A percentile compares a stretch with the other conserved stretches of the same genome.
Conservation (phyloP, 2,113 vertebrate genomes). For the Chlamydotis undulata region DNA sequence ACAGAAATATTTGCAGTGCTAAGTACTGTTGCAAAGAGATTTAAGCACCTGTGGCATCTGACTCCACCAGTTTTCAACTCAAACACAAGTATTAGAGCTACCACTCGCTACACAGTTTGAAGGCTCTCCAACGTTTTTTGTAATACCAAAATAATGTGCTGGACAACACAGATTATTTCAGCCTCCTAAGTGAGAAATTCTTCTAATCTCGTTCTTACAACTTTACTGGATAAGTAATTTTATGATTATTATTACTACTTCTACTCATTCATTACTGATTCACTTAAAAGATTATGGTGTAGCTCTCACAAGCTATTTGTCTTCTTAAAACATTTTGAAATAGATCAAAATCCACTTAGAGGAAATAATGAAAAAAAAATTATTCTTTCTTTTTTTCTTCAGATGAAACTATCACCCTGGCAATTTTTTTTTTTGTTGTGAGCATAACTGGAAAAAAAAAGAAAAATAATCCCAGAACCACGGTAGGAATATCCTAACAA, state of each 20-base stretch:
- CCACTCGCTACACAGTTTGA: background rate
- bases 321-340: slow-evolving; percentile 52
- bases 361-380: background rate
- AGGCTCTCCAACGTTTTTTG: background rate
- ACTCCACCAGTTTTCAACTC: background rate
- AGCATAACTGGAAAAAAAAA: slow-evolving; percentile 32
- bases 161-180: background rate
- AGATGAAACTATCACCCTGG: slow-evolving; percentile 51
- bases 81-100: background rate
- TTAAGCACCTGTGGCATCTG: background rate
- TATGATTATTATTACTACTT: background rate
- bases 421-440: slow-evolving; percentile 11
- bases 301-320: slow-evolving; percentile 33
- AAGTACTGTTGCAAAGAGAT: background rate
- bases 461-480: background rate
- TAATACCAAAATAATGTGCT: background rate
- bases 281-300: background rate
- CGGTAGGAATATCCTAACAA: background rate
- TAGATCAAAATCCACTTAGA: background rate
- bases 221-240: slow-evolving; percentile 27
- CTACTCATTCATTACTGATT: slow-evolving; percentile 6
- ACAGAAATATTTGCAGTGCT: background rate
- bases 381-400: background rate
- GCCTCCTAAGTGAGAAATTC: background rate
- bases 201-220: background rate